A percentile compares a stretch with the other conserved stretches of the same genome.
Evolutionary conservation across 2,113 vertebrate genomes (phyloP).

Genomic region (Labeo rohita): DNA sequence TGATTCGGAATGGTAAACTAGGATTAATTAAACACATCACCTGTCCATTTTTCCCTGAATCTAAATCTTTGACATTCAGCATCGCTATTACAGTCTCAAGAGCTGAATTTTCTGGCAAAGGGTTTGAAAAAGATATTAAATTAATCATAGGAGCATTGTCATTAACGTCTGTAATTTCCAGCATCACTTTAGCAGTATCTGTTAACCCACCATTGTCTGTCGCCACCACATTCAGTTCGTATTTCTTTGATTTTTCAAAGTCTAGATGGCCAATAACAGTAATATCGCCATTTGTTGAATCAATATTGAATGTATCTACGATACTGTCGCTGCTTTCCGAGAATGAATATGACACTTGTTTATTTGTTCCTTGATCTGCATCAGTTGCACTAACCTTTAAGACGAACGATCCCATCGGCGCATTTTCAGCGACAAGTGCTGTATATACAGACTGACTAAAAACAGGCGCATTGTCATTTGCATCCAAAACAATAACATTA

Average conservation of each 20-base stretch:
- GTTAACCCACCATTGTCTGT: slow-evolving; percentile 70
- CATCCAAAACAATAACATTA: slow-evolving; percentile 67
- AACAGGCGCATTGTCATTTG: slow-evolving; percentile 72
- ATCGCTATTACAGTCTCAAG: too few species aligned
- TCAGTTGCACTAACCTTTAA: slow-evolving; percentile 68
- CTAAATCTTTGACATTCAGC: too few species aligned
- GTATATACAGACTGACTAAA: slow-evolving; percentile 63
- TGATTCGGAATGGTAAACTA: too few species aligned
- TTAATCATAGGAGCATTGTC: slow-evolving; percentile 40
- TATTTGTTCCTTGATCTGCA: slow-evolving; percentile 70
- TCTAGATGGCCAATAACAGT: slow-evolving; percentile 65
- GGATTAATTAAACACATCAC: too few species aligned
- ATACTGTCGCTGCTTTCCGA: slow-evolving; percentile 59
- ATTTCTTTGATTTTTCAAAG: slow-evolving; percentile 68
- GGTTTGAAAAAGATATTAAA: slow-evolving; percentile 56
- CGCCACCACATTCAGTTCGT: slow-evolving; percentile 69
- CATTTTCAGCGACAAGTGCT: slow-evolving; percentile 66
- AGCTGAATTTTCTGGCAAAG: slow-evolving; percentile 51
- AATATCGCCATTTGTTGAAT: slow-evolving; percentile 64
- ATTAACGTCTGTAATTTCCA: slow-evolving; percentile 33
- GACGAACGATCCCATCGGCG: slow-evolving; percentile 58
- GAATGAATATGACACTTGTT: slow-evolving; percentile 68
- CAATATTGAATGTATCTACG: slow-evolving; percentile 61
- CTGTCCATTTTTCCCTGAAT: too few species aligned
- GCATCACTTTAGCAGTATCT: slow-evolving; percentile 68